Evolutionary conservation across 2,888 invertebrate species (phyloP).

Genomic region (Ferrisia virgata): DNA sequence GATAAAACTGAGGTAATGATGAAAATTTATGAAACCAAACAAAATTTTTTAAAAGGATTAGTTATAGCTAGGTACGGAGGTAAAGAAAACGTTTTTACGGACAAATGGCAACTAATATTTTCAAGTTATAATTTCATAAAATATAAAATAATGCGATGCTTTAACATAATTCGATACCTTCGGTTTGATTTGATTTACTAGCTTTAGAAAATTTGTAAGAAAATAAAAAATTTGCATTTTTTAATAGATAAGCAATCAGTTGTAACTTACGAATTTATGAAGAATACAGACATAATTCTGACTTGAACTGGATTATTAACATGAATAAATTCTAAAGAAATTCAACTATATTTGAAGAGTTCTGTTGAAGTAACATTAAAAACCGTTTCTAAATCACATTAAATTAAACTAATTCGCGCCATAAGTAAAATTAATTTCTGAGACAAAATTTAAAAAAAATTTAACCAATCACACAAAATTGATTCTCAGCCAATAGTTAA

Average conservation of each 20-base stretch:
- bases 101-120: too few relatives aligned
- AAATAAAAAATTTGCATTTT: background rate
- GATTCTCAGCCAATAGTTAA: too few relatives aligned
- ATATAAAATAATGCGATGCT: too few relatives aligned
- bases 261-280: slow-evolving; percentile 47
- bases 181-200: too few relatives aligned
- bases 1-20: too few relatives aligned
- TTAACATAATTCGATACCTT: too few relatives aligned
- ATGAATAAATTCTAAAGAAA: background rate
- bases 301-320: background rate
- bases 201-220: background rate
- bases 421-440: background rate
- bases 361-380: background rate
- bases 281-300: slow-evolving; percentile 47
- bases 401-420: background rate
- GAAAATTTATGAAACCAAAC: too few relatives aligned
- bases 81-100: too few relatives aligned
- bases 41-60: too few relatives aligned
- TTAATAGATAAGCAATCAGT: background rate
- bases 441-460: background rate
- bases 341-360: background rate
- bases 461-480: slow-evolving; percentile 32
- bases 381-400: background rate
- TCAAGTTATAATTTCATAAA: too few relatives aligned
- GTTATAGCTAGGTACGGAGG: too few relatives aligned